Evolutionary conservation across 2,797 vertebrate species (phyloP).

Genomic region (Eurystomus glaucurus): DNA sequence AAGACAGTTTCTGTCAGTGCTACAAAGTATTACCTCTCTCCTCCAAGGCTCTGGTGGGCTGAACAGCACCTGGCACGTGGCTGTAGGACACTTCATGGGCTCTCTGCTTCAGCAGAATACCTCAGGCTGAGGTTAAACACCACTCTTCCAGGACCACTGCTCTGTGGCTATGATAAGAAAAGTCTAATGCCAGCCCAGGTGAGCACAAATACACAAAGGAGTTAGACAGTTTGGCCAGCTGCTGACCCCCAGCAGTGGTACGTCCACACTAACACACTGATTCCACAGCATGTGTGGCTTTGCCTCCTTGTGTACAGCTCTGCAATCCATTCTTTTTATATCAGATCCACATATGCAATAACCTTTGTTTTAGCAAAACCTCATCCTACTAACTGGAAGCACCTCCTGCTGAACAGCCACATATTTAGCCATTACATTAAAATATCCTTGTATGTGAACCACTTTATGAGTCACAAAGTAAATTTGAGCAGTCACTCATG

Average conservation of each 20-base stretch:
- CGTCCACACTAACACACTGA: background rate
- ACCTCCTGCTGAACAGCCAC: constrained; percentile 23
- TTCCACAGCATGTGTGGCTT: background rate
- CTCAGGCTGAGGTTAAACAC: background rate
- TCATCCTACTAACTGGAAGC: constrained; percentile 43
- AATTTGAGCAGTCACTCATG: constrained; percentile 32
- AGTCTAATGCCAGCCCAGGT: background rate
- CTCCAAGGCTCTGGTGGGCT: background rate
- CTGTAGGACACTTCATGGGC: background rate
- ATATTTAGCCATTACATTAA: constrained; percentile 47
- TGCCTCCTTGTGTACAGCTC: background rate
- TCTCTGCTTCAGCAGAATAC: background rate
- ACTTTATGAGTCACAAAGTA: constrained; percentile 60
- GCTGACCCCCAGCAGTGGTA: background rate
- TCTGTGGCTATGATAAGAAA: background rate
- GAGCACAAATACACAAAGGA: background rate
- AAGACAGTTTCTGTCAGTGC: background rate
- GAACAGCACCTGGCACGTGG: background rate
- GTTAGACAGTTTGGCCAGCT: background rate
- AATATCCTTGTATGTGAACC: constrained; percentile 16
- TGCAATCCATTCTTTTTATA: background rate
- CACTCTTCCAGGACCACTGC: background rate
- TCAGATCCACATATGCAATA: background rate
- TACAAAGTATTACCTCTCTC: background rate
- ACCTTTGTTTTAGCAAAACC: constrained; percentile 21